Evolutionary conservation across 2,797 vertebrate species (phyloP).

Genomic region (Enteromius treurensis): DNA sequence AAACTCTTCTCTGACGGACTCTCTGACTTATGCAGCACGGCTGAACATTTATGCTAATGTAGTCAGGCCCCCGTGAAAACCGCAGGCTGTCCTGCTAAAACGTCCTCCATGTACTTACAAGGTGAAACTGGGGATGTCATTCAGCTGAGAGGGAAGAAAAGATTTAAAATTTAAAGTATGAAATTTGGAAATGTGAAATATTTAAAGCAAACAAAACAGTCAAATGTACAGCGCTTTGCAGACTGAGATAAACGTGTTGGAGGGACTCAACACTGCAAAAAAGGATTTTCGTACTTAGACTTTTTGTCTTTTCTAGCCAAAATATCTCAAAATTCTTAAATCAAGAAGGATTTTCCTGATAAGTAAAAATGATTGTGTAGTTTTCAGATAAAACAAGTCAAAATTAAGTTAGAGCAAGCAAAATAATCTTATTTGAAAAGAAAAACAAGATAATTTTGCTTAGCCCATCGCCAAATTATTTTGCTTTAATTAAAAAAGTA

Average conservation of each 20-base stretch:
- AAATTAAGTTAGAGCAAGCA: too few relatives aligned
- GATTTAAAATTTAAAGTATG: not conserved
- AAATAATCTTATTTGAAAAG: too few relatives aligned
- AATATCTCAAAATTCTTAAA: too few relatives aligned
- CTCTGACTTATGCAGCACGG: conserved; percentile 16
- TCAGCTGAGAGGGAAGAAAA: conserved; percentile 7
- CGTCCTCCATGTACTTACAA: conserved; percentile 34
- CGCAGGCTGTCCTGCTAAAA: conserved; percentile 44
- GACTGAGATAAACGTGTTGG: not conserved
- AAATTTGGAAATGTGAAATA: conserved; percentile 12
- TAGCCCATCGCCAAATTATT: too few relatives aligned
- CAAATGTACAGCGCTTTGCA: not conserved
- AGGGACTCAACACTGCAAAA: not conserved
- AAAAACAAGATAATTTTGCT: too few relatives aligned
- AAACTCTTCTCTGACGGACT: conserved; percentile 49
- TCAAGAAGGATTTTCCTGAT: too few relatives aligned
- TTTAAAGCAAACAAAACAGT: not conserved
- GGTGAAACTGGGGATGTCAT: conserved; percentile 41
- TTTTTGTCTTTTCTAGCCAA: too few relatives aligned
- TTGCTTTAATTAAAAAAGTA: too few relatives aligned
- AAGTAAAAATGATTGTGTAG: too few relatives aligned
- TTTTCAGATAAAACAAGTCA: too few relatives aligned
- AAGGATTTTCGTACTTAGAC: too few relatives aligned
- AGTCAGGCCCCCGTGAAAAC: conserved; percentile 47
- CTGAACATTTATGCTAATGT: conserved; percentile 49